A percentile compares a stretch with the other conserved stretches of the same genome.
Conservation (phyloP, 92 coral and sea anemone genomes). For the Heliopora coerulea region DNA sequence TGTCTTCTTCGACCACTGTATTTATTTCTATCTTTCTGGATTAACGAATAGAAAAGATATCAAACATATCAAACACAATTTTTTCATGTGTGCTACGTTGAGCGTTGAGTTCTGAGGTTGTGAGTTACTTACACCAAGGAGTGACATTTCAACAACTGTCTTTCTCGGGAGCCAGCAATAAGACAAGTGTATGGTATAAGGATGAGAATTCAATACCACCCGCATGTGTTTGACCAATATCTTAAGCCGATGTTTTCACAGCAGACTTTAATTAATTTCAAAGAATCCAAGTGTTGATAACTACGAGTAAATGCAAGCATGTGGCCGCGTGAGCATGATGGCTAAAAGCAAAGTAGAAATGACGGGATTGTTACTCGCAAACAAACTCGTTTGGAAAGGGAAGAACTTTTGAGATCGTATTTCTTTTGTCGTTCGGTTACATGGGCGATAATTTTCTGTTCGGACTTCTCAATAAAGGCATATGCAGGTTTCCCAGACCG, state of each 20-base stretch:
- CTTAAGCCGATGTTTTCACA: slow-evolving; percentile 49
- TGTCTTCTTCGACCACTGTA: slow-evolving; percentile 24
- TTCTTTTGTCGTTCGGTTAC: too few relatives aligned
- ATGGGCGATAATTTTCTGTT: too few relatives aligned
- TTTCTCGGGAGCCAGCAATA: slow-evolving; percentile 26
- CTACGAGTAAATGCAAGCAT: slow-evolving; percentile 37
- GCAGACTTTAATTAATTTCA: slow-evolving; percentile 48
- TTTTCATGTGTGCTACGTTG: slow-evolving; percentile 3
- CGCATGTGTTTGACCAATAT: slow-evolving; percentile 50
- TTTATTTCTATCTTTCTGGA: slow-evolving; percentile 26
- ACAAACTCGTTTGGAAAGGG: background rate
- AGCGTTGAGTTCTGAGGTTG: slow-evolving; percentile 12
- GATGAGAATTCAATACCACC: slow-evolving; percentile 37
- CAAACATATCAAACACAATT: slow-evolving; percentile 34
- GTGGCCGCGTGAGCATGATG: slow-evolving; percentile 25
- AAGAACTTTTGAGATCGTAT: background rate
- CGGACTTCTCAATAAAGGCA: background rate
- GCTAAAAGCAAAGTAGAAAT: background rate
- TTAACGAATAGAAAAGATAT: slow-evolving; percentile 19
- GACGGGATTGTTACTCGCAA: background rate
- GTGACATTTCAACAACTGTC: slow-evolving; percentile 24
- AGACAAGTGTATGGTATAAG: slow-evolving; percentile 21
- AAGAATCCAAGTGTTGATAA: slow-evolving; percentile 43
- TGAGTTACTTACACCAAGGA: slow-evolving; percentile 4
- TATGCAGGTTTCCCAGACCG: slow-evolving; percentile 14